These are phyloP conservation scores for Abramis brama DNA, from an alignment of 2,113 vertebrate species.

Conservation along the genomic window DNA sequence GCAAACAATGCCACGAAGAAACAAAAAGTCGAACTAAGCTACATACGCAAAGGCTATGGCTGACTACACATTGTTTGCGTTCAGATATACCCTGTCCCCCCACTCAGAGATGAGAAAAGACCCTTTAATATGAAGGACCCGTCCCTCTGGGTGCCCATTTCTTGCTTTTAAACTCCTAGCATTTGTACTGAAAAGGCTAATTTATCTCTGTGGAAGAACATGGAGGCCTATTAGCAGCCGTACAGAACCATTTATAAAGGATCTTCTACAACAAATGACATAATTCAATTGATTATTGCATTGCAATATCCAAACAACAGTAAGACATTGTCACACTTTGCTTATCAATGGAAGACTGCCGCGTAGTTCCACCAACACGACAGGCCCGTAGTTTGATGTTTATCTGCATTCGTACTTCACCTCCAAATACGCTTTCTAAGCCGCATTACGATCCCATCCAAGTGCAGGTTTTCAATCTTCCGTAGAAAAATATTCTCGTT, in stretches of 20 bases:
- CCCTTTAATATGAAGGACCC: constrained; percentile 79
- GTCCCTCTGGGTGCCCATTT: constrained; percentile 60
- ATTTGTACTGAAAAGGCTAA: constrained; percentile 51
- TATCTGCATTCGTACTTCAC: constrained; percentile 23
- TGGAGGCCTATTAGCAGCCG: constrained; percentile 65
- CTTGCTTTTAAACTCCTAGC: constrained; percentile 45
- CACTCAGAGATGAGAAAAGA: constrained; percentile 71
- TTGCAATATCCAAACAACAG: constrained; percentile 77
- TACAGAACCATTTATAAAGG: constrained; percentile 63
- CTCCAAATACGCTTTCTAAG: constrained; percentile 5
- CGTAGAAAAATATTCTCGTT: constrained; percentile 68
- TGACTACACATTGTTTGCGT: constrained; percentile 44
- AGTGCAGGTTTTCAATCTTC: constrained; percentile 65
- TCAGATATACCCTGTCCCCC: constrained; percentile 69
- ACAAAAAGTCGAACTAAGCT: constrained; percentile 57
- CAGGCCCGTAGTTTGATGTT: constrained; percentile 26
- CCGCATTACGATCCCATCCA: constrained; percentile 27
- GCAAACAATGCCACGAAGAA: constrained; percentile 56
- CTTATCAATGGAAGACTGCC: constrained; percentile 74
- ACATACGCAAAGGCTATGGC: constrained; percentile 51
- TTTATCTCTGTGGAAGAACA: constrained; percentile 65
- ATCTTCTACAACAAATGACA: constrained; percentile 72
- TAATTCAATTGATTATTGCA: constrained; percentile 77
- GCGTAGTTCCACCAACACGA: constrained; percentile 61
- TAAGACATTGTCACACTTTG: constrained; percentile 78